These are phyloP conservation scores for Gnathonemus echidnorhynchus DNA, from an alignment of 2,113 vertebrate species.

Conservation along the genomic window DNA sequence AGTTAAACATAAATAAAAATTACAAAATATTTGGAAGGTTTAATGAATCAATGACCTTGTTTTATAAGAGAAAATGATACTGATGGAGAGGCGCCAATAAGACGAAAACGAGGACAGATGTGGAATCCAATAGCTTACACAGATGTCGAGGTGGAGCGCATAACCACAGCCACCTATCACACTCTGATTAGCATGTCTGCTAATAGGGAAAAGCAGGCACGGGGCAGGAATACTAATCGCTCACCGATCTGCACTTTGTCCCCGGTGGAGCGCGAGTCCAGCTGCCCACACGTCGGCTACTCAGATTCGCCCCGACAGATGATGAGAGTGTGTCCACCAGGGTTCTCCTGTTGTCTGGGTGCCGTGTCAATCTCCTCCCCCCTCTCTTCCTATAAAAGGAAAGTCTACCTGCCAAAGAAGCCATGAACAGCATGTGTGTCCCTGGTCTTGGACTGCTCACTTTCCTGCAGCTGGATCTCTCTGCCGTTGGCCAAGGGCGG, in stretches of 20 bases:
- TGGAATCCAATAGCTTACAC: neutral
- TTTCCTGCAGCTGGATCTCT: neutral
- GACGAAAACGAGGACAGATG: neutral
- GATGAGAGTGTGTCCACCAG: neutral
- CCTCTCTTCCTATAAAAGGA: neutral
- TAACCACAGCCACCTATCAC: neutral
- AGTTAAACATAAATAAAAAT: neutral
- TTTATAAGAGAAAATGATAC: neutral
- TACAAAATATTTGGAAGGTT: neutral
- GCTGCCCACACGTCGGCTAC: neutral
- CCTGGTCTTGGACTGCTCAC: neutral
- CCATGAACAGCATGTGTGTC: neutral
- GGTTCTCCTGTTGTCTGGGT: neutral
- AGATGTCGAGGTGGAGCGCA: neutral
- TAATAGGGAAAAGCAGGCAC: neutral
- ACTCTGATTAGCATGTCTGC: neutral
- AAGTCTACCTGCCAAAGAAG: neutral
- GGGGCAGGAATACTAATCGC: neutral
- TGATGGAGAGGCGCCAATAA: neutral
- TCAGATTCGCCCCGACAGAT: neutral
- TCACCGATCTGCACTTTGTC: neutral
- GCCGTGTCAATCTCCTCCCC: neutral
- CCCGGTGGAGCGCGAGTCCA: neutral
- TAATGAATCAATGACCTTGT: neutral
- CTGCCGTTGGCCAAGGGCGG: neutral